A percentile compares a stretch with the other conserved stretches of the same genome.
Conservation (phyloP, 2,888 invertebrate species). For the Aporophyla nigra region DNA sequence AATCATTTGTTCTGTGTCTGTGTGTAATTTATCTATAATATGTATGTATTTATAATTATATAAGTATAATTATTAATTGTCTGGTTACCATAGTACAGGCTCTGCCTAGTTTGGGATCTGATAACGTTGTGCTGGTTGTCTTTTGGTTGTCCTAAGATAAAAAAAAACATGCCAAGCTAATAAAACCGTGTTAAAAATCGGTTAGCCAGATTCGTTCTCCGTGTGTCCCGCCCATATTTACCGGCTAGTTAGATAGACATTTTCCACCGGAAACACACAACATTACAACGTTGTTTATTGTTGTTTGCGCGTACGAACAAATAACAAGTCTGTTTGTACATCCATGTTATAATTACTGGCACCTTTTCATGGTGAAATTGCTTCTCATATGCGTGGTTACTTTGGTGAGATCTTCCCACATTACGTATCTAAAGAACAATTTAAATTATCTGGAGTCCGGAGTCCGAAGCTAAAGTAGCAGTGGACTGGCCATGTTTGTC, state of each 20-base stretch:
- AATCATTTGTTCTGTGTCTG: no score
- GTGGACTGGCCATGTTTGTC: no score
- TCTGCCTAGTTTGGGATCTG: no score
- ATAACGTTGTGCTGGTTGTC: no score
- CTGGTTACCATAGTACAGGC: no score
- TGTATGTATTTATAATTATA: no score
- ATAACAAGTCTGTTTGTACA: slow-evolving; percentile 52
- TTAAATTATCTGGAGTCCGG: background rate
- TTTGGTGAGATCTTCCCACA: slow-evolving; percentile 27
- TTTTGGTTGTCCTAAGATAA: no score
- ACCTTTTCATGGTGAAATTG: slow-evolving; percentile 43
- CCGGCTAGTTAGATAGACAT: slow-evolving; percentile 72
- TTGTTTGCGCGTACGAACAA: slow-evolving; percentile 68
- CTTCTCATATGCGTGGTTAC: background rate
- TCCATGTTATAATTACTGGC: slow-evolving; percentile 60
- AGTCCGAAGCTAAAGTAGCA: no score
- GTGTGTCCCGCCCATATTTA: slow-evolving; percentile 70
- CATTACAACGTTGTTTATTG: slow-evolving; percentile 78
- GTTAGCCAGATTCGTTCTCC: slow-evolving; percentile 9
- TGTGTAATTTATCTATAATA: no score
- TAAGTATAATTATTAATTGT: no score
- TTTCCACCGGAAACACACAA: slow-evolving; percentile 78
- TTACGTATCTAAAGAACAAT: background rate
- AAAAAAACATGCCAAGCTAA: no score
- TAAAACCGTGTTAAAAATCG: no score